Evolutionary conservation across 2,113 vertebrate species (phyloP), one percentile per base, ranked within the genome.

Genomic region (Patagioenas fasciata): DNA sequence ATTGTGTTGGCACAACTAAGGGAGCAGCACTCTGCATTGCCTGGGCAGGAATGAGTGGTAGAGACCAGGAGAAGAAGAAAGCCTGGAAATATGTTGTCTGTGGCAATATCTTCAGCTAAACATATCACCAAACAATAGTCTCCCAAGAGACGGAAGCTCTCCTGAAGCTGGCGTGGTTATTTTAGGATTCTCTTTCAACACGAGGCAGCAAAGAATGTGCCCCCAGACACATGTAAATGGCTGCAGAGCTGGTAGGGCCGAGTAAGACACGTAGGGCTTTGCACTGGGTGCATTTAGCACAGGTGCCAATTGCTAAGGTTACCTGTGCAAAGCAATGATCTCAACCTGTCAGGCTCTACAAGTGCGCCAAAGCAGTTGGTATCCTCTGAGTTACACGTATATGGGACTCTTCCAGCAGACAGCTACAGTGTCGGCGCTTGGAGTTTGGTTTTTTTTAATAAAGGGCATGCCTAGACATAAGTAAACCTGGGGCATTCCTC

Each of bases 401-500:
- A 28, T 89, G 80, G 66, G 90, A 83, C 44, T 90, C 65, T 96
- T 93, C 85, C 93, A 96, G 83, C 88, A 91, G 85, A 95, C 96
- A 91, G 74, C 90, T 95, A 62, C 40, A 14, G 73, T 94, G 85
- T 96, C 74, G 81, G 86, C 34, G 24, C 84, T 85, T 84, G 53
- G 75, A 85, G 44, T 8, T 24, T 19, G 16, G 7, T 7, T 48
- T 74, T 93, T 88, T 88, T 90, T 57, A 95, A 93, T 94, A 92
- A 80, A 87, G 86, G 97, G 86, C 96, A 96, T 97, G 96, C 95
- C 96, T 93, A 96, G 93, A 92, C 96, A 97, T 56, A 96, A 57
- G 83, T 88, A 93, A 97, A 95, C 89, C 89, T 96, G 89, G 80
- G 95, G 89, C 89, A 96, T 93, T 95, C 71, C 90, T 95, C 75